phyloP scores from a whole-genome alignment of 2,797 vertebrate species.

The Enteromius trimaculatus region DNA sequence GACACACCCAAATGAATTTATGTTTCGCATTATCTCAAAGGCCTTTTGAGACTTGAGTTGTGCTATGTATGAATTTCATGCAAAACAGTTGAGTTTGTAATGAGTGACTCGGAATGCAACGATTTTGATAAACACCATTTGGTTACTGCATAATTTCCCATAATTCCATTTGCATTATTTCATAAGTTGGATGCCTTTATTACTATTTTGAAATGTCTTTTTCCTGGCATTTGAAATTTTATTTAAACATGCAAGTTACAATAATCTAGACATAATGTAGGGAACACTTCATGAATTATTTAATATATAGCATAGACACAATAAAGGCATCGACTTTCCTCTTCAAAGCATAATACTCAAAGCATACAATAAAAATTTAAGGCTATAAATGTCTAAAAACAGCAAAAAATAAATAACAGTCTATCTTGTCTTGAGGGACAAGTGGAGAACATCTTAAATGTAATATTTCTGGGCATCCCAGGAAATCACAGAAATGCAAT shows the following conservation, averaged over 20 bases:
- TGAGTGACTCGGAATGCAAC: neutral
- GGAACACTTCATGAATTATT: neutral
- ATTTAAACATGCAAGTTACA: neutral
- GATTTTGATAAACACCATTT: neutral
- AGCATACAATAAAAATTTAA: neutral
- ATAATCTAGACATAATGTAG: neutral
- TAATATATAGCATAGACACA: neutral
- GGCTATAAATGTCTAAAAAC: neutral
- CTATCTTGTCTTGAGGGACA: neutral
- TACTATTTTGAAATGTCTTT: neutral
- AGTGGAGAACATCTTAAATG: neutral
- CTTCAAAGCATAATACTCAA: too few relatives aligned
- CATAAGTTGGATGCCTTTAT: neutral
- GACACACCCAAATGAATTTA: neutral
- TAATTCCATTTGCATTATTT: neutral
- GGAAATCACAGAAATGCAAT: constrained; percentile 44
- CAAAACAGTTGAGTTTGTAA: neutral
- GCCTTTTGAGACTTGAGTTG: neutral
- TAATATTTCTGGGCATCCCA: neutral
- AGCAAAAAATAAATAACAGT: neutral
- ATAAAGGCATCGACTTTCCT: neutral
- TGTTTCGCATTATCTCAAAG: neutral
- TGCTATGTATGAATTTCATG: too few relatives aligned
- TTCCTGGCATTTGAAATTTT: neutral
- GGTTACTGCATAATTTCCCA: neutral